These are phyloP conservation scores for Sipha maydis DNA, from an alignment of 2,888 invertebrate species.

Conservation along the genomic window DNA sequence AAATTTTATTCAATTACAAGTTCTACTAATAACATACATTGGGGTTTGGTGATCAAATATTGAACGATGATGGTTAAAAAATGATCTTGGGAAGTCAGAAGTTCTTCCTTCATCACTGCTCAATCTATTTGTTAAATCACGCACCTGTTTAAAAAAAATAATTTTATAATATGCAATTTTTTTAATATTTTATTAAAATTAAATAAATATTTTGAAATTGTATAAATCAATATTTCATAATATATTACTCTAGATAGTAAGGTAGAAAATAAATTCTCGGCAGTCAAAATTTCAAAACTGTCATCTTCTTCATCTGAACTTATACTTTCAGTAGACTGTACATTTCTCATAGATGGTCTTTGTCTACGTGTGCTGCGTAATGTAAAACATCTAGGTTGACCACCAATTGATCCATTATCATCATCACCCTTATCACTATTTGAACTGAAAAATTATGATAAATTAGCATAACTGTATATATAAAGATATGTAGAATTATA, in stretches of 20 bases:
- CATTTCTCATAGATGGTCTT: constrained; percentile 70
- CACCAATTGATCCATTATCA: constrained; percentile 65
- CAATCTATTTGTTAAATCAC: constrained; percentile 84
- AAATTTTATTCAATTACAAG: not conserved
- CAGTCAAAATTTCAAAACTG: constrained; percentile 89
- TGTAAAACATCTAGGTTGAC: constrained; percentile 70
- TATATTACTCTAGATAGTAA: constrained; percentile 78
- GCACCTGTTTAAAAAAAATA: constrained; percentile 71
- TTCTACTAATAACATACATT: constrained; percentile 57
- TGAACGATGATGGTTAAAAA: constrained; percentile 73
- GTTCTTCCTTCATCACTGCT: constrained; percentile 82
- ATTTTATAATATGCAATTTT: not conserved
- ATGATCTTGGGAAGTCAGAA: constrained; percentile 67
- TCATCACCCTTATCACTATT: constrained; percentile 66
- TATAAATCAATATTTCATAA: not conserved
- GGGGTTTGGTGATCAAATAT: constrained; percentile 68
- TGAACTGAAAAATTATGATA: constrained; percentile 64
- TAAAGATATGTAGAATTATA: not conserved
- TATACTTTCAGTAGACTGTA: constrained; percentile 81
- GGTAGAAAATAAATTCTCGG: constrained; percentile 90
- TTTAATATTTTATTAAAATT: not conserved
- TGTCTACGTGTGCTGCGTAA: constrained; percentile 74
- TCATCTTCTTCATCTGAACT: constrained; percentile 91
- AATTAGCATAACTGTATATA: not conserved
- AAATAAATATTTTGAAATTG: not conserved